Conservation (phyloP, 2,113 vertebrate genomes). For the Amphiprion percula region DNA sequence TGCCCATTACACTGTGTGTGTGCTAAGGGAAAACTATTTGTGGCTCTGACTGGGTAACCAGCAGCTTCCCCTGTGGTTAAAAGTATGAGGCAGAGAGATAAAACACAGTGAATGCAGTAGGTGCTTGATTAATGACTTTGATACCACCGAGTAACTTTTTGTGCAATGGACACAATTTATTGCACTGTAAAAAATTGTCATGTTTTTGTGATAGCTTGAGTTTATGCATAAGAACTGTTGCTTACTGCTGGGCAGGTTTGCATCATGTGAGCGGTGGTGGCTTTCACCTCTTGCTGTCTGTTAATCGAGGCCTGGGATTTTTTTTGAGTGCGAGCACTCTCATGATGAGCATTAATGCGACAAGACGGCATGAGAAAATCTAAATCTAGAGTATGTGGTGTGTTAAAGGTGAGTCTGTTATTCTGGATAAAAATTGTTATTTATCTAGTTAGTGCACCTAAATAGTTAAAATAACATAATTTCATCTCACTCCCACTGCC, state of each 20-base stretch:
- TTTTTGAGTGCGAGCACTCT: not conserved
- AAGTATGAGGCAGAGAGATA: not conserved
- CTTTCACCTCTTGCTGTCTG: not conserved
- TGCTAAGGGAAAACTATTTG: slow-evolving; percentile 8
- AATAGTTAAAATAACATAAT: no score
- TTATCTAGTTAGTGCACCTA: no score
- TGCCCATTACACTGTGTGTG: not conserved
- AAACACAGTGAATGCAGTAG: not conserved
- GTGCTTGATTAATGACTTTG: slow-evolving; percentile 4
- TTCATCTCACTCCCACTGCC: no score
- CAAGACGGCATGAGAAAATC: not conserved
- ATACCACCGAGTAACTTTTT: slow-evolving; percentile 13
- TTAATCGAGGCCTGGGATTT: not conserved
- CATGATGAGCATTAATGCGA: not conserved
- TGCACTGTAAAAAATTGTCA: not conserved
- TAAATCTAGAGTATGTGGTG: not conserved
- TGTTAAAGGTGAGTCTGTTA: not conserved
- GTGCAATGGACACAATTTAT: not conserved
- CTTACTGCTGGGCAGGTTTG: not conserved
- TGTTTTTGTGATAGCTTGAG: not conserved
- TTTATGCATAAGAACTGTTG: slow-evolving; percentile 8
- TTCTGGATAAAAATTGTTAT: no score
- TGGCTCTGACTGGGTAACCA: slow-evolving; percentile 21
- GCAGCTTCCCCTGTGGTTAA: slow-evolving; percentile 34
- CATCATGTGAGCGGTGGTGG: not conserved